These are phyloP conservation scores for Archegozetes longisetosus DNA, from an alignment of 1,140 invertebrate genomes.

Conservation along the genomic window DNA sequence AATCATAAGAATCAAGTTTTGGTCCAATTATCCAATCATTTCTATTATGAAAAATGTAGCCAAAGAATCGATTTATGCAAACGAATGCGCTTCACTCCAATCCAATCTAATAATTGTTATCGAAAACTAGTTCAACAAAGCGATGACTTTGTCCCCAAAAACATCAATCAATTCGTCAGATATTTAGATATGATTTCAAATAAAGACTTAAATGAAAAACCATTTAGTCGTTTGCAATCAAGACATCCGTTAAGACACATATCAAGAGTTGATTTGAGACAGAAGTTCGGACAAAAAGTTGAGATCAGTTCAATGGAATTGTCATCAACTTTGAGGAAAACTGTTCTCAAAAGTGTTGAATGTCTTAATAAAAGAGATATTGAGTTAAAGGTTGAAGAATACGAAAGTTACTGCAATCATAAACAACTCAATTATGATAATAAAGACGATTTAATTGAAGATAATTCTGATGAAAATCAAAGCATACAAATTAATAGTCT, in stretches of 20 bases:
- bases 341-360: not conserved
- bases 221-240: not conserved
- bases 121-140: not conserved
- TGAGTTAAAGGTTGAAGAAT: no score
- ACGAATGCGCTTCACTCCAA: not conserved
- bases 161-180: not conserved
- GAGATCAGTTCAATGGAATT: not conserved
- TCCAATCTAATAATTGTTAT: not conserved
- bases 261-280: not conserved
- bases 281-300: no score
- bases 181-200: not conserved
- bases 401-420: no score
- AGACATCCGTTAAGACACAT: not conserved
- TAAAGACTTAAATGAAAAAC: not conserved
- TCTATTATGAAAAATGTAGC: not conserved
- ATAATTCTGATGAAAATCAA: no score
- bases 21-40: not conserved
- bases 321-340: not conserved
- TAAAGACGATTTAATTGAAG: no score
- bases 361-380: no score
- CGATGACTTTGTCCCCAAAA: not conserved
- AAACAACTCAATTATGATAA: no score
- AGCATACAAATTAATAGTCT: no score
- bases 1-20: not conserved
- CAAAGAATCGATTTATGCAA: not conserved